phyloP scores from a whole-genome alignment of 2,888 invertebrate genomes.

The Caenorhabditis becei region DNA sequence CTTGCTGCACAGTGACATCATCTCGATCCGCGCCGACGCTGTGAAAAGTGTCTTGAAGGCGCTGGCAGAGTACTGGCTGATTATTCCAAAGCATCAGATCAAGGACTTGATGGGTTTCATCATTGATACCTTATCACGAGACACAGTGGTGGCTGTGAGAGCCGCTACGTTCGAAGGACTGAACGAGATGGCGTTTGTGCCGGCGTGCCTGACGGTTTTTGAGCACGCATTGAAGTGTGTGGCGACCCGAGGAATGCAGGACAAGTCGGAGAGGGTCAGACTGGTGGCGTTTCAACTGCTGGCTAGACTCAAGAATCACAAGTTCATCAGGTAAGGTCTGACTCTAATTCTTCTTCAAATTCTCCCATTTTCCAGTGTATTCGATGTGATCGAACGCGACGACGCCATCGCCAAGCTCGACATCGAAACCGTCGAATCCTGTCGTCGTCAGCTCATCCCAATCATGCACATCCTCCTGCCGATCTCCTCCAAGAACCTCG shows the following conservation, averaged over 20 bases:
- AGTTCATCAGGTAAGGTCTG: slow-evolving; percentile 35
- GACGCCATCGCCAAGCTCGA: slow-evolving; percentile 59
- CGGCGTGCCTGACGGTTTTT: slow-evolving; percentile 41
- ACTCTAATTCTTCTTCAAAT: neutral
- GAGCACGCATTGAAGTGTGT: slow-evolving; percentile 52
- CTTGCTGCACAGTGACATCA: slow-evolving; percentile 32
- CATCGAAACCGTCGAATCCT: slow-evolving; percentile 59
- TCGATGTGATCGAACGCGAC: slow-evolving; percentile 52
- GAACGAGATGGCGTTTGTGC: slow-evolving; percentile 21
- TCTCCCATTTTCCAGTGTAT: slow-evolving; percentile 28
- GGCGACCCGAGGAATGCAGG: slow-evolving; percentile 38
- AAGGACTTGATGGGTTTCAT: slow-evolving; percentile 30
- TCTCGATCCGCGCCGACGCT: slow-evolving; percentile 41
- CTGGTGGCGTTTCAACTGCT: slow-evolving; percentile 34
- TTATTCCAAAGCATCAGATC: slow-evolving; percentile 42
- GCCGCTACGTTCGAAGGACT: slow-evolving; percentile 56
- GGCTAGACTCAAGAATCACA: slow-evolving; percentile 41
- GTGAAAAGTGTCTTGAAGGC: slow-evolving; percentile 32
- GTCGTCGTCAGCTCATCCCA: slow-evolving; percentile 51
- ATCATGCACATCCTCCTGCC: slow-evolving; percentile 49
- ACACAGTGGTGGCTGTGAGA: slow-evolving; percentile 49
- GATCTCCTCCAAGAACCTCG: slow-evolving; percentile 27
- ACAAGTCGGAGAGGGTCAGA: slow-evolving; percentile 58
- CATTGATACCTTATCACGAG: slow-evolving; percentile 36
- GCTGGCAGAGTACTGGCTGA: slow-evolving; percentile 40